A percentile compares a stretch with the other conserved stretches of the same genome.
phyloP scores from a whole-genome alignment of 2,113 vertebrate species.

The Aegypius monachus region DNA sequence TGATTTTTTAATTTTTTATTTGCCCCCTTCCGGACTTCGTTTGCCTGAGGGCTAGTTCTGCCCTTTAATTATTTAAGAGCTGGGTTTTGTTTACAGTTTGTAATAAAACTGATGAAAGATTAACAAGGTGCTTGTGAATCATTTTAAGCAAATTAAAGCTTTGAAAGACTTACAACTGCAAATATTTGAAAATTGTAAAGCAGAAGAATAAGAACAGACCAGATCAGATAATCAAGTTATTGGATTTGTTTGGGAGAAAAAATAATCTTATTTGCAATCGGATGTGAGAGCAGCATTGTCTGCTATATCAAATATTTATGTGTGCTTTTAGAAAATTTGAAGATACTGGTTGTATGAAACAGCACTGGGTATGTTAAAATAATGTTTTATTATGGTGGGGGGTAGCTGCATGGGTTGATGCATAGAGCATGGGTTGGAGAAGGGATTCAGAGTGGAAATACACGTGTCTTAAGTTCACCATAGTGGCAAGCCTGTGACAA shows the following conservation, averaged over 20 bases:
- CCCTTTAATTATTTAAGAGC: slow-evolving; percentile 67
- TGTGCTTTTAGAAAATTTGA: slow-evolving; percentile 37
- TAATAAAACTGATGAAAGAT: slow-evolving; percentile 71
- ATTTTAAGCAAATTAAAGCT: slow-evolving; percentile 56
- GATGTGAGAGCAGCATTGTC: background rate
- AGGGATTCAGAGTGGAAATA: too few relatives aligned
- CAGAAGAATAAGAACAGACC: background rate
- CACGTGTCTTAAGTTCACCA: rapidly evolving
- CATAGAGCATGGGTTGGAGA: background rate
- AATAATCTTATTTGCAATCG: background rate
- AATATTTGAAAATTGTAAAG: slow-evolving; percentile 41
- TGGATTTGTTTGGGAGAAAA: slow-evolving; percentile 28
- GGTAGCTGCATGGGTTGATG: background rate
- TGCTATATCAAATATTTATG: slow-evolving; percentile 32
- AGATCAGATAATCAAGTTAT: slow-evolving; percentile 27
- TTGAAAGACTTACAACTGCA: slow-evolving; percentile 47
- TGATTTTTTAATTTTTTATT: slow-evolving; percentile 11
- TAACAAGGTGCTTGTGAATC: slow-evolving; percentile 62
- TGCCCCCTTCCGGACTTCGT: background rate
- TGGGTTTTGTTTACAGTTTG: slow-evolving; percentile 70
- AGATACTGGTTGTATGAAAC: background rate
- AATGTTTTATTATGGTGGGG: background rate
- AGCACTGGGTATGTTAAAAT: background rate
- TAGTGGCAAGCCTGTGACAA: background rate
- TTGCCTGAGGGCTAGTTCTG: slow-evolving; percentile 55